phyloP scores from a whole-genome alignment of 2,113 vertebrate species.

The Procapra przewalskii region DNA sequence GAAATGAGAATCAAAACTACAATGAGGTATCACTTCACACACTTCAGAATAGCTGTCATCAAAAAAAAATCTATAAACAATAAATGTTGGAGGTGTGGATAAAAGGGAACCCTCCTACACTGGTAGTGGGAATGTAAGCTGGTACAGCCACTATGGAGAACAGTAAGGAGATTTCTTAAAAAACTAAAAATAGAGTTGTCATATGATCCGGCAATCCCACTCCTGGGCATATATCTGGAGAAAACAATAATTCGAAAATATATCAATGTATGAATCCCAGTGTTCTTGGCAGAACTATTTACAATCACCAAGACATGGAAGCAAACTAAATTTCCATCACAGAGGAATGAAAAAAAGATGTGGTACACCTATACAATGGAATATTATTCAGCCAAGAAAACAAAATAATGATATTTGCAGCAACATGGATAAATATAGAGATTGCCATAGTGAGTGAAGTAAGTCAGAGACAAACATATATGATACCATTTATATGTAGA shows the following conservation, averaged over 20 bases:
- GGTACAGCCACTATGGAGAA: background rate
- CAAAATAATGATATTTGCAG: background rate
- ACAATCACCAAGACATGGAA: background rate
- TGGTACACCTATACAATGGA: background rate
- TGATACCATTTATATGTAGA: background rate
- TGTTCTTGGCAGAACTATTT: background rate
- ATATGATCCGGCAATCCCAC: background rate
- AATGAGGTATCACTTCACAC: background rate
- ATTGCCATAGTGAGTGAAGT: background rate
- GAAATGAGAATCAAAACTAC: background rate
- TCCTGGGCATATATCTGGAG: background rate
- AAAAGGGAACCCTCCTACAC: background rate
- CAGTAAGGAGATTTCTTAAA: background rate
- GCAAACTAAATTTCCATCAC: background rate
- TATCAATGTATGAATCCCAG: background rate
- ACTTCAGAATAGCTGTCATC: background rate
- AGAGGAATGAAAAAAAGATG: background rate
- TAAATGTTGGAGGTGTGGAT: background rate
- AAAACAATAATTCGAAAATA: background rate
- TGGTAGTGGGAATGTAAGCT: background rate
- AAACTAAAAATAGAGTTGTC: background rate
- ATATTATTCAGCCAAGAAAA: background rate
- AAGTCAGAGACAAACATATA: background rate
- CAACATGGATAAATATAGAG: background rate
- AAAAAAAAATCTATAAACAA: background rate